These are phyloP conservation scores for Coelopa pilipes DNA, from an alignment of 2,888 invertebrate genomes.

Conservation along the genomic window DNA sequence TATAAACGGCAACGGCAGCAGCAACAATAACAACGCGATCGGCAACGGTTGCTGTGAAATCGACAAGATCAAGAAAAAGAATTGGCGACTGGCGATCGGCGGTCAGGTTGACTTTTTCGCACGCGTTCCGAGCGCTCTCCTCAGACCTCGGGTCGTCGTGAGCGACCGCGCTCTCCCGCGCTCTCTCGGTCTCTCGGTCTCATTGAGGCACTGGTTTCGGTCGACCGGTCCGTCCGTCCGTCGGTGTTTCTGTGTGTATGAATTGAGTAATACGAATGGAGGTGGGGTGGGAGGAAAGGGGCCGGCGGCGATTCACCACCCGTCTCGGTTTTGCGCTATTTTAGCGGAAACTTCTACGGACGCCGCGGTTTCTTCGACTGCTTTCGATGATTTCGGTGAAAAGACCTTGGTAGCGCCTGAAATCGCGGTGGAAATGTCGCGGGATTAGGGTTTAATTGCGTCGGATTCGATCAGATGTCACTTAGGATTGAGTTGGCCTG, in stretches of 20 bases:
- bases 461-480: conserved; percentile 52
- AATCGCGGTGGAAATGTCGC: conserved; percentile 40
- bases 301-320: conserved; percentile 47
- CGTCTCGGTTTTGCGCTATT: conserved; percentile 60
- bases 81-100: neutral
- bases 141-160: too few species aligned
- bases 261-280: neutral
- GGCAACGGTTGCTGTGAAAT: too few species aligned
- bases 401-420: conserved; percentile 49
- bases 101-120: conserved; percentile 9
- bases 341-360: conserved; percentile 49
- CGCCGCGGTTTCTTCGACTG: conserved; percentile 49
- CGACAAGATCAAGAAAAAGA: neutral
- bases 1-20: too few species aligned
- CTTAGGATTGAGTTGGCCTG: conserved; percentile 2
- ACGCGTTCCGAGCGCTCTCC: neutral
- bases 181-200: neutral
- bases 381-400: conserved; percentile 53
- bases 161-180: too few species aligned
- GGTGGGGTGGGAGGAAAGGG: neutral
- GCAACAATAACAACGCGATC: too few species aligned
- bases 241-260: neutral
- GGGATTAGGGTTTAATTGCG: conserved; percentile 41
- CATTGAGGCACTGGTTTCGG: neutral
- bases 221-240: neutral